Conservation (phyloP, 2,797 vertebrate species). For the Hoplostethus atlanticus region DNA sequence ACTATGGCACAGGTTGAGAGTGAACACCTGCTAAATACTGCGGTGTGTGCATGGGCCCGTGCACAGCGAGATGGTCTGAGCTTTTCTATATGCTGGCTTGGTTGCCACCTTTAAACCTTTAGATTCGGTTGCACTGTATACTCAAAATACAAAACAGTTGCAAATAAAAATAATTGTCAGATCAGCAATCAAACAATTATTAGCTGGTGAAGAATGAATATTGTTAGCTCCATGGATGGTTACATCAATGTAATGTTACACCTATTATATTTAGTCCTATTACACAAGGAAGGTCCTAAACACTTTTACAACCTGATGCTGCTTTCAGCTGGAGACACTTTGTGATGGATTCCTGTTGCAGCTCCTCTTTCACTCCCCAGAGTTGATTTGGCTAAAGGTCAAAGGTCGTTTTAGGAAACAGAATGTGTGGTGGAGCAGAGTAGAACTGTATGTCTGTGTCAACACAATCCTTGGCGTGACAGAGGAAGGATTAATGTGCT, state of each 20-base stretch:
- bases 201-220: constrained; percentile 2
- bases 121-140: no score
- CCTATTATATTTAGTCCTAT: constrained; percentile 49
- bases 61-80: not conserved
- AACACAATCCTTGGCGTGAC: constrained; percentile 10
- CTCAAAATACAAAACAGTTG: no score
- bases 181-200: constrained; percentile 1
- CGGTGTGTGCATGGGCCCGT: not conserved
- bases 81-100: not conserved
- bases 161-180: not conserved
- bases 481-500: constrained; percentile 18
- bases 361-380: constrained; percentile 31
- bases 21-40: constrained; percentile 1
- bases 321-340: constrained; percentile 30
- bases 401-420: constrained; percentile 27
- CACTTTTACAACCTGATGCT: constrained; percentile 50
- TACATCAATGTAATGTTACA: constrained; percentile 33
- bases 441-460: constrained; percentile 18
- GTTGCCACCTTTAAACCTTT: not conserved
- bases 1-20: no score
- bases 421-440: not conserved
- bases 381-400: constrained; percentile 33
- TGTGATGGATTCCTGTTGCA: constrained; percentile 34
- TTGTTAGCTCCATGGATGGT: constrained; percentile 20
- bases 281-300: constrained; percentile 46